Evolutionary conservation across 2,888 invertebrate genomes (phyloP), one percentile per base, ranked within the genome.

Genomic region (Acleris emargana): DNA sequence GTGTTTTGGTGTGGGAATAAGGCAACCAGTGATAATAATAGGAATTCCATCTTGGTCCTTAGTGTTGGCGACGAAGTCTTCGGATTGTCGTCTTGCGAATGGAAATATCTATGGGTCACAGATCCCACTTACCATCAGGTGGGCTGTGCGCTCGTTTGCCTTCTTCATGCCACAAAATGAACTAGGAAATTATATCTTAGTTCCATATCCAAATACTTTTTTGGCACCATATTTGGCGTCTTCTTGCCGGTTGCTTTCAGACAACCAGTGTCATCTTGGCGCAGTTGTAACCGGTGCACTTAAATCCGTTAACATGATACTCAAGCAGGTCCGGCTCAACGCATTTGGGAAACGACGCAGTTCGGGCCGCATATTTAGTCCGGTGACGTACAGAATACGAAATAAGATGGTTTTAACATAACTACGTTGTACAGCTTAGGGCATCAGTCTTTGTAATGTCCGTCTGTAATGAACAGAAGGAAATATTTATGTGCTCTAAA

Each of bases 351-450:
- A 73, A 68, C 64, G 60, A 50, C 64, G 67, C 68, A 64, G 68
- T 58, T 58, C 62, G 51, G 63, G 58, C 63, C 61, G 58, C 71
- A 75, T 75, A 74, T 74, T 75, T 67, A 60, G 38, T 49, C n/a
- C 60, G 57, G 63, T 79, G 78, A 78, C 77, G 77, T 74, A 75
- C 73, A 64, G 71, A 73, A 75, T 76, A 74, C 70, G 68, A 70
- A 59, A 67, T 61, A 57, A 61, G 59, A 54, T 28, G 45, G 45
- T 57, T 66, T 64, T 57, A 55, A 57, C 66, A 66, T 66, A 66
- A 66, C 42, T 49, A 42, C 50, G 52, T 52, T 32, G 20, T 32
- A 55, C 28, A 52, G 32, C 47, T 52, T 45, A 57, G 55, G 45
- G 55, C 43, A 55, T 55, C 25, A 20, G n/a, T 45, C 55, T 22